These are phyloP conservation scores for Muschampia plurimacula DNA, from an alignment of 2,888 invertebrate species.

Conservation along the genomic window DNA sequence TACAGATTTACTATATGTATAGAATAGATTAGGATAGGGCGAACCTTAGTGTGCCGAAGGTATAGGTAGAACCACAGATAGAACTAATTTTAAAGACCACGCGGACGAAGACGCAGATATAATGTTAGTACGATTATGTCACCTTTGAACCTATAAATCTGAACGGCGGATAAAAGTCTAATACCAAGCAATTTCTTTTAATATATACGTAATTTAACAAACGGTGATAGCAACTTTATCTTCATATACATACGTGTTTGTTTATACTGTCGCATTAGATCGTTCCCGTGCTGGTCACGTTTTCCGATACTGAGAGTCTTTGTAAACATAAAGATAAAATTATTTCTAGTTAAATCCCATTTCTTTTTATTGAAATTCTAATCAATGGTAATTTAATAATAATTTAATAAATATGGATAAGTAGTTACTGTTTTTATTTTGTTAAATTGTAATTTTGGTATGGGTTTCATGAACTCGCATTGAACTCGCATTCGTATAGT, in stretches of 20 bases:
- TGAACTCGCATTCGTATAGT: too few species aligned
- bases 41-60: too few species aligned
- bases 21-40: too few species aligned
- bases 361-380: constrained; percentile 12
- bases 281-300: constrained; percentile 17
- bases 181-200: neutral
- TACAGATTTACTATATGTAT: too few species aligned
- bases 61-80: too few species aligned
- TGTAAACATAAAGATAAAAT: constrained; percentile 30
- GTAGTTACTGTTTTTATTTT: neutral
- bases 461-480: too few species aligned
- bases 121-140: too few species aligned
- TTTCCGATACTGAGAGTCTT: constrained; percentile 19
- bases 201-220: neutral
- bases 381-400: neutral
- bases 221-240: constrained; percentile 17
- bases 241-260: constrained; percentile 15
- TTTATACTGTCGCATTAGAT: constrained; percentile 13
- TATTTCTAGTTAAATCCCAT: neutral
- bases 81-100: too few species aligned
- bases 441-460: neutral
- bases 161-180: neutral
- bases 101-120: too few species aligned
- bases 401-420: too few species aligned
- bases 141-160: too few species aligned